Evolutionary conservation across 1,140 invertebrate species (phyloP).

Genomic region (Anastrepha ludens): DNA sequence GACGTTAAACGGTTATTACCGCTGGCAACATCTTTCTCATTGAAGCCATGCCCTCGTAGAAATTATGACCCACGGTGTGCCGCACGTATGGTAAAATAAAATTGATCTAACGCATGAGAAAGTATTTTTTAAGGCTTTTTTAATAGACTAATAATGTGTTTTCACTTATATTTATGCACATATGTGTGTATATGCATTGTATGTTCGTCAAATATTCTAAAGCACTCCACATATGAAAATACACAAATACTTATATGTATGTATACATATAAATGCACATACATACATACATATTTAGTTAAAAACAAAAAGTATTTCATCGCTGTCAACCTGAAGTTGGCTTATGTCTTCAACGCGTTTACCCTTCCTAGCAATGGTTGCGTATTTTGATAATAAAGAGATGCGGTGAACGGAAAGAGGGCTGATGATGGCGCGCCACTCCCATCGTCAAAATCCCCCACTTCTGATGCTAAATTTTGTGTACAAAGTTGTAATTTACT

Average conservation of each 20-base stretch:
- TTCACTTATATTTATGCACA: no score
- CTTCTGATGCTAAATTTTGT: constrained; percentile 46
- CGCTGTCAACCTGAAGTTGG: neutral
- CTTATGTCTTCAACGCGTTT: neutral
- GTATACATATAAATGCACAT: no score
- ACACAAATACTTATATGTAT: no score
- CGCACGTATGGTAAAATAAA: no score
- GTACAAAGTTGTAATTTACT: constrained; percentile 56
- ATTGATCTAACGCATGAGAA: neutral
- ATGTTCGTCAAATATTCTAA: no score
- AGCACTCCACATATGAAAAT: no score
- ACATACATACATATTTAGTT: no score
- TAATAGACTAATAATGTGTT: neutral
- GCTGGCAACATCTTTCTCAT: neutral
- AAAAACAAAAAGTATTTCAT: neutral
- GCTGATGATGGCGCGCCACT: neutral
- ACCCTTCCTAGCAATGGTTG: neutral
- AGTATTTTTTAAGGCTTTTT: constrained; percentile 4
- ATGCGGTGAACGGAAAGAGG: neutral
- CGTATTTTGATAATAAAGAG: neutral
- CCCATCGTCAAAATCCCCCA: neutral
- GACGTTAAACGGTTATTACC: neutral
- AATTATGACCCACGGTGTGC: no score
- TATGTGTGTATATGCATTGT: no score
- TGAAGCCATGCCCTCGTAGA: no score